These are phyloP conservation scores for Heliocidaris erythrogramma DNA, from an alignment of 35 echinoderm and acorn worm species.

Conservation along the genomic window DNA sequence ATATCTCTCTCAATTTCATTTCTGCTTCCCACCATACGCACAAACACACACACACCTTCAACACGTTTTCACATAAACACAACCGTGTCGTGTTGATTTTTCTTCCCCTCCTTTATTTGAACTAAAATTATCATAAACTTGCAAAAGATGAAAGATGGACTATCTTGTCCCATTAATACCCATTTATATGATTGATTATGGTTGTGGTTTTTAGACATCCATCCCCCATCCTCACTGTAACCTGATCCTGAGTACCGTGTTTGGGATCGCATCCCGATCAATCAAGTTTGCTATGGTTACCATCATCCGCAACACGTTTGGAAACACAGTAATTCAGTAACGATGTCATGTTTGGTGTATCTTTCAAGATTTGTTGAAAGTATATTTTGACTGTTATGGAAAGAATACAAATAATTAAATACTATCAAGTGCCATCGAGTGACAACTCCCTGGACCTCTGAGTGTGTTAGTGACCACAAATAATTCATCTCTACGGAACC, in stretches of 20 bases:
- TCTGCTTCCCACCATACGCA: too few species aligned
- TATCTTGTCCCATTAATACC: neutral
- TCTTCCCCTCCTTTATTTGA: neutral
- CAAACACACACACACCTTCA: too few species aligned
- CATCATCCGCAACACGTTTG: neutral
- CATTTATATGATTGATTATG: neutral
- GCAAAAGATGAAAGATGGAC: neutral
- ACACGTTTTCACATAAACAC: too few species aligned
- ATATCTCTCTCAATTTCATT: too few species aligned
- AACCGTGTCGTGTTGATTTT: neutral
- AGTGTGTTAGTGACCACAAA: neutral
- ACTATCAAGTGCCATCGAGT: neutral
- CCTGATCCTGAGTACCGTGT: neutral
- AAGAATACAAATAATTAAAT: neutral
- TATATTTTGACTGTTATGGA: neutral
- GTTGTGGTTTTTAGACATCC: neutral
- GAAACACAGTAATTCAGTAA: neutral
- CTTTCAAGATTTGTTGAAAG: neutral
- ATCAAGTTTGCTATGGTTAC: conserved; percentile 1
- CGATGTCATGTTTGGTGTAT: neutral
- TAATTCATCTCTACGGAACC: neutral
- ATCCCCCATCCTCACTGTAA: neutral
- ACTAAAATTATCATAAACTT: neutral
- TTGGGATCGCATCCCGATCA: neutral
- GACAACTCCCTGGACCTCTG: neutral